These are phyloP conservation scores for Drosophila niveifrons DNA, from an alignment of 2,888 invertebrate species.

Conservation along the genomic window DNA sequence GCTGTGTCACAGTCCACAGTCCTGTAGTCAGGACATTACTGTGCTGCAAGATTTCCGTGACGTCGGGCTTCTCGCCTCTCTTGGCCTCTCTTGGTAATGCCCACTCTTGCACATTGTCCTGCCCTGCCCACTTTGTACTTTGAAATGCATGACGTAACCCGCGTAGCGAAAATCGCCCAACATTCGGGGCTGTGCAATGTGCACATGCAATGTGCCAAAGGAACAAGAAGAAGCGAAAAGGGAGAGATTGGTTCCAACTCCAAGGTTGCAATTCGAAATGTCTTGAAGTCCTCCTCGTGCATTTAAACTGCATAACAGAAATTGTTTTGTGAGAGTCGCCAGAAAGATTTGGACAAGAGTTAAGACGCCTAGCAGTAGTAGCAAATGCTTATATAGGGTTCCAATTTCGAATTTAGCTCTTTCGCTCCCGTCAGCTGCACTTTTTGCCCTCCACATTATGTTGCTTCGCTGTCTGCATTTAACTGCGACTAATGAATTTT, in stretches of 20 bases:
- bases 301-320: constrained; percentile 16
- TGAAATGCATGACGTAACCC: constrained; percentile 74
- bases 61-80: background rate
- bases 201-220: constrained; percentile 58
- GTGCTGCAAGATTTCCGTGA: constrained; percentile 59
- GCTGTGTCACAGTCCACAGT: constrained; percentile 29
- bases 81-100: background rate
- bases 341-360: constrained; percentile 14
- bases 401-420: constrained; percentile 13
- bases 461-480: constrained; percentile 79
- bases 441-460: constrained; percentile 5
- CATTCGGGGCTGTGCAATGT: constrained; percentile 43
- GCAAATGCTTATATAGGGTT: constrained; percentile 2
- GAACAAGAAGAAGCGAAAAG: constrained; percentile 4
- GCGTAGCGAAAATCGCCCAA: constrained; percentile 70
- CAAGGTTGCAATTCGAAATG: constrained; percentile 19
- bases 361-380: background rate
- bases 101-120: background rate
- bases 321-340: constrained; percentile 6
- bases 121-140: constrained; percentile 26
- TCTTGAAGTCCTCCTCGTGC: background rate
- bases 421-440: constrained; percentile 11
- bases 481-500: constrained; percentile 77
- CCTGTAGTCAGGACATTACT: constrained; percentile 50
- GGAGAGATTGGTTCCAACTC: background rate